Percentiles rank a stretch among this genome's conserved stretches.
Evolutionary conservation across 2,888 invertebrate genomes (phyloP).

Genomic region (Cactoblastis cactorum): DNA sequence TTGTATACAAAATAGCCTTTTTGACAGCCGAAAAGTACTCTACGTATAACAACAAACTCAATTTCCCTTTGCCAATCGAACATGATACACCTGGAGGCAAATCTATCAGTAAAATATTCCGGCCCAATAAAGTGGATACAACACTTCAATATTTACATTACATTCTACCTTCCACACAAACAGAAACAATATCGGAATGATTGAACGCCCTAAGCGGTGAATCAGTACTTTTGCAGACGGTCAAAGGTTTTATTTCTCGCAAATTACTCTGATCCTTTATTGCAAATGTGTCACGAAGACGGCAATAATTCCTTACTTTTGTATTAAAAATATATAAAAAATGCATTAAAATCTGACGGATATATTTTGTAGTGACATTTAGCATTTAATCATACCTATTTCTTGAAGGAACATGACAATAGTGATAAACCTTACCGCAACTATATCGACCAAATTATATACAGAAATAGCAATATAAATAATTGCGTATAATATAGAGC

Average conservation of each 20-base stretch:
- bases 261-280: constrained; percentile 6
- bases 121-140: not conserved
- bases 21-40: not conserved
- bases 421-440: not conserved
- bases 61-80: constrained; percentile 12
- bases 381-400: no score
- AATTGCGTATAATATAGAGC: constrained; percentile 20
- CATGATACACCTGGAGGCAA: not conserved
- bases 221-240: not conserved
- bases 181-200: not conserved
- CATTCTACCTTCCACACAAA: not conserved
- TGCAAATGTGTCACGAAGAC: not conserved
- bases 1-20: not conserved
- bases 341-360: not conserved
- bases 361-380: not conserved
- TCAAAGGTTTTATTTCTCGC: constrained; percentile 4
- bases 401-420: not conserved
- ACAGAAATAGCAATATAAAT: constrained; percentile 4
- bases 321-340: not conserved
- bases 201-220: constrained; percentile 1
- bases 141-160: not conserved
- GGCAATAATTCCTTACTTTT: not conserved
- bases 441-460: not conserved
- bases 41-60: not conserved
- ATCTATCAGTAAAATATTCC: no score